Percentiles rank a stretch among this genome's conserved stretches.
Conservation (phyloP, 1,140 invertebrate genomes). For the Ceratina japonica region DNA sequence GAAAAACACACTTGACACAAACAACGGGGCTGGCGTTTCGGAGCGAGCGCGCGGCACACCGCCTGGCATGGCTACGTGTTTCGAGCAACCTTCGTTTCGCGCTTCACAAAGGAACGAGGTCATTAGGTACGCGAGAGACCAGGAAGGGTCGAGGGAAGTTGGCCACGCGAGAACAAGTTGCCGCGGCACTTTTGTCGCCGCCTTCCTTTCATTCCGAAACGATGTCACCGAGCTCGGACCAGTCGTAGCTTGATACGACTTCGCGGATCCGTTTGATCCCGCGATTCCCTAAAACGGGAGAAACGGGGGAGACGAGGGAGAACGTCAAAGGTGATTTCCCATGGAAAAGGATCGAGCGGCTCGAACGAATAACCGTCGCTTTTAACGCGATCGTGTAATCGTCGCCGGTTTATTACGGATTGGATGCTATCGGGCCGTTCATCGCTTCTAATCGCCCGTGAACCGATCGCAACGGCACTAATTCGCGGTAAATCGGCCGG, state of each 20-base stretch:
- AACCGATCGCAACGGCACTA: conserved; percentile 37
- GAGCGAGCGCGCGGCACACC: not conserved
- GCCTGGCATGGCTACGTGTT: conserved; percentile 49
- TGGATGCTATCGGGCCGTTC: not conserved
- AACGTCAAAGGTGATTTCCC: no score
- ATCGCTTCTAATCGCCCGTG: not conserved
- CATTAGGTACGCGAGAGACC: conserved; percentile 52
- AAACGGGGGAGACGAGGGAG: no score
- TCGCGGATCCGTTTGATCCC: not conserved
- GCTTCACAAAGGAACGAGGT: conserved; percentile 55
- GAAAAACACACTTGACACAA: conserved; percentile 34
- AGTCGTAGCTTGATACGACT: conserved; percentile 30
- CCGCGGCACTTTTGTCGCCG: not conserved
- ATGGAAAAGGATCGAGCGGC: no score
- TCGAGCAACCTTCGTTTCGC: conserved; percentile 45
- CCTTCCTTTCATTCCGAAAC: conserved; percentile 14
- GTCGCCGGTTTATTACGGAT: not conserved
- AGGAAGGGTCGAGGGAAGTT: conserved; percentile 53
- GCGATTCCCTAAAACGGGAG: no score
- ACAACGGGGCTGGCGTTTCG: conserved; percentile 4
- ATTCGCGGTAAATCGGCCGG: not conserved
- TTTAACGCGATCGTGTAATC: no score
- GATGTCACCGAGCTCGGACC: conserved; percentile 12
- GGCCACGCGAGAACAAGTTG: conserved; percentile 27
- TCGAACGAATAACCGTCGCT: no score